These are phyloP conservation scores for Drosophila melanogaster DNA, from an alignment of 1,140 invertebrate species.

Conservation along the genomic window Release_6_plus_ISO1_MT NC_004354.4:7072001-7072500, in stretches of 20 bases:
- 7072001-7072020: conserved; percentile 87
- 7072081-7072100: conserved; percentile 92
- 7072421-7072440: conserved; percentile 74
- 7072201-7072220: not conserved
- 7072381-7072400: conserved; percentile 6
- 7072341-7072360: not conserved
- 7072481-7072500: conserved; percentile 45
- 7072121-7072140: conserved; percentile 83
- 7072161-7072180: conserved; percentile 70
- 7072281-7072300: conserved; percentile 13
- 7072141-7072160: conserved; percentile 35
- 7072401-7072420: conserved; percentile 77
- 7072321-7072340: not conserved
- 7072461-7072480: conserved; percentile 44
- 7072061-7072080: conserved; percentile 90
- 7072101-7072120: conserved; percentile 90
- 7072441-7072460: conserved; percentile 51
- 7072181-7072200: conserved; percentile 69
- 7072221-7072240: not conserved
- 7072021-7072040: conserved; percentile 90
- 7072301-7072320: not conserved
- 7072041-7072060: conserved; percentile 89
- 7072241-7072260: conserved; percentile 7
- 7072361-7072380: not conserved
- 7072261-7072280: conserved; percentile 4